Conservation (phyloP, 2,888 invertebrate species). For the Embidobia sp. region DNA sequence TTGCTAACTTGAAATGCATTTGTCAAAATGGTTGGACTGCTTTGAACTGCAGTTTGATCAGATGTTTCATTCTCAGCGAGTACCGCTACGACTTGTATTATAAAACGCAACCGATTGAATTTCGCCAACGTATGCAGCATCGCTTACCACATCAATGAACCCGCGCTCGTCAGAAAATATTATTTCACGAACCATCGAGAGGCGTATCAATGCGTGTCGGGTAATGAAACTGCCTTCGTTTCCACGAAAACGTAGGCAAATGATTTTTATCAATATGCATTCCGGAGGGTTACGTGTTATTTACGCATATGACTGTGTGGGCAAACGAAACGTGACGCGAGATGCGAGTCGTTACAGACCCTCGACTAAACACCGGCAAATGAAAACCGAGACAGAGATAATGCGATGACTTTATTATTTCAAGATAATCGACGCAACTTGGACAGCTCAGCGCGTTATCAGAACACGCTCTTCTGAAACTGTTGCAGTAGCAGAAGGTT, state of each 20-base stretch:
- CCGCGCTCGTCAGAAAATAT: constrained; percentile 1
- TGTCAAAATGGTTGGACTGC: no score
- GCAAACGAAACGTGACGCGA: constrained; percentile 11
- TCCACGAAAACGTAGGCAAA: constrained; percentile 19
- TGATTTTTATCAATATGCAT: constrained; percentile 32
- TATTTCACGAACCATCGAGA: background rate
- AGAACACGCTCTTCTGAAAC: constrained; percentile 5
- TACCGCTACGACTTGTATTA: background rate
- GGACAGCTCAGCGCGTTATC: constrained; percentile 1
- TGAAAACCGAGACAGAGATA: background rate
- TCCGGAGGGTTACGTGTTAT: constrained; percentile 5
- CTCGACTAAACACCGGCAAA: constrained; percentile 21
- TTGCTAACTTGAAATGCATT: no score
- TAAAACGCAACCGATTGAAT: background rate
- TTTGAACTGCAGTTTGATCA: no score
- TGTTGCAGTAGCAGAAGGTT: no score
- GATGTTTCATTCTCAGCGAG: no score
- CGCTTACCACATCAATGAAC: background rate
- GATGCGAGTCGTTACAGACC: background rate
- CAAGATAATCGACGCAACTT: constrained; percentile 29
- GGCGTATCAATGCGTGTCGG: constrained; percentile 7
- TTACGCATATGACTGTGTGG: background rate
- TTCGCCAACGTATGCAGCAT: background rate
- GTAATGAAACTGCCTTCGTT: constrained; percentile 21
- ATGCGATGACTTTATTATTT: constrained; percentile 49